Evolutionary conservation across 2,888 invertebrate species (phyloP), one percentile per base, ranked within the genome.

Genomic region (Strigamia crassipes): DNA sequence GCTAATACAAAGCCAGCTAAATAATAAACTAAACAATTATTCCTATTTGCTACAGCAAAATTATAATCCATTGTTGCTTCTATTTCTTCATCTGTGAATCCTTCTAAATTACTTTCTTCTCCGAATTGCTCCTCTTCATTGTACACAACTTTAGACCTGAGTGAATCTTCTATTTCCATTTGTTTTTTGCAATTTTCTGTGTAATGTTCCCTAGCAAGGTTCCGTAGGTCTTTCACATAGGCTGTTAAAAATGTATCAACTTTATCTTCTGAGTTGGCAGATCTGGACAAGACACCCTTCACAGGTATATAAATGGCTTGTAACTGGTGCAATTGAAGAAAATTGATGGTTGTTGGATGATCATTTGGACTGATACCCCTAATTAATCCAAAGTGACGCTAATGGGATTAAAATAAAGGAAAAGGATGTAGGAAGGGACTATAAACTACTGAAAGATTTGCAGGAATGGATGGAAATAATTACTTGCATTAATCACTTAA

Each of bases 161-260:
- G 3, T 3, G 34, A 34, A 34, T 34, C 6, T 34, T 5, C 3
- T 34, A 34, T 6, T 34, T 34, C 6, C 4, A 6, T 34, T 34
- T 34, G 34, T 34, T 34, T 34, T 5, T 34, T 34, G 34, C 4
- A 3, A 34, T 34, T 34, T 34, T 34, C 34, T 3, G 34, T 51
- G 5, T 10, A n/a, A n/a, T 10, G 4, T 31, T 77, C 77, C 9
- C 18, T 27, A 8, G 77, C 77, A 81, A 83, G 21, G 85, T 84
- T 27, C 3, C 12, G 27, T 8, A 77, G 9, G 10, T 77, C 27
- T 15, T 77, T 77, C 3, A 34, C 34, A 77, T 31, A 77, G 4
- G 77, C 27, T 8, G 12, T 77, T n/a, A 77, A 18, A 18, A 31
- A 31, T n/a, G 2, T 1, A 77, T 77, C 77, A 15, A 77, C 77